Evolutionary conservation across 2,888 invertebrate species (phyloP).

Genomic region (Agrotis exclamationis): DNA sequence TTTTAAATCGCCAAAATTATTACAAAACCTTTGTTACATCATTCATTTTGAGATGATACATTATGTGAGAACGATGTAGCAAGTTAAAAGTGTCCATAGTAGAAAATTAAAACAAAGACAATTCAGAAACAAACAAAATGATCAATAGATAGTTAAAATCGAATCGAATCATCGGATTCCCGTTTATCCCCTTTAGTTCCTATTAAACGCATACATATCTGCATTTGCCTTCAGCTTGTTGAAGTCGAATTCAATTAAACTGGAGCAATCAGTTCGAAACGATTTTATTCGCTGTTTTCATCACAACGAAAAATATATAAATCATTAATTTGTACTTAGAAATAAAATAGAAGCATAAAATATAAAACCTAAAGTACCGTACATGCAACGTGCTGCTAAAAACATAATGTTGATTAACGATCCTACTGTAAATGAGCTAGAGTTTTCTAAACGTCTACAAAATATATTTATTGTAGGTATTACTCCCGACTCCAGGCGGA

Average conservation of each 20-base stretch:
- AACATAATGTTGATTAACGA: constrained; percentile 47
- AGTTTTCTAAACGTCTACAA: constrained; percentile 50
- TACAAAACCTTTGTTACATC: too few relatives aligned
- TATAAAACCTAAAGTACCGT: background rate
- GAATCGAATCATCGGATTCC: constrained; percentile 40
- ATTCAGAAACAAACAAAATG: too few relatives aligned
- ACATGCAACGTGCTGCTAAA: constrained; percentile 8
- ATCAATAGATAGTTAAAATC: too few relatives aligned
- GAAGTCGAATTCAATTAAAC: constrained; percentile 18
- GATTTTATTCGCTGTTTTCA: constrained; percentile 4
- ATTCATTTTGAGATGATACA: too few relatives aligned
- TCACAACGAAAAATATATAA: background rate
- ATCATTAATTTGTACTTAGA: background rate
- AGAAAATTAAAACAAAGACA: too few relatives aligned
- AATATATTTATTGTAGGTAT: constrained; percentile 60
- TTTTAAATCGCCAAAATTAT: too few relatives aligned
- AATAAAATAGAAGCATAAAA: background rate
- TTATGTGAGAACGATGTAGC: too few relatives aligned
- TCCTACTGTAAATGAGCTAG: constrained; percentile 36
- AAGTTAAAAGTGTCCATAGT: too few relatives aligned
- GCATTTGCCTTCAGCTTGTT: constrained; percentile 1
- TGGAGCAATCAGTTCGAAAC: constrained; percentile 7
- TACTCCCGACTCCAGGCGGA: constrained; percentile 23
- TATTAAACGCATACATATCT: constrained; percentile 34
- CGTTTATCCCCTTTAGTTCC: constrained; percentile 20